Conservation (phyloP, 2,797 vertebrate genomes). For the Hydrocynus forskahlii region DNA sequence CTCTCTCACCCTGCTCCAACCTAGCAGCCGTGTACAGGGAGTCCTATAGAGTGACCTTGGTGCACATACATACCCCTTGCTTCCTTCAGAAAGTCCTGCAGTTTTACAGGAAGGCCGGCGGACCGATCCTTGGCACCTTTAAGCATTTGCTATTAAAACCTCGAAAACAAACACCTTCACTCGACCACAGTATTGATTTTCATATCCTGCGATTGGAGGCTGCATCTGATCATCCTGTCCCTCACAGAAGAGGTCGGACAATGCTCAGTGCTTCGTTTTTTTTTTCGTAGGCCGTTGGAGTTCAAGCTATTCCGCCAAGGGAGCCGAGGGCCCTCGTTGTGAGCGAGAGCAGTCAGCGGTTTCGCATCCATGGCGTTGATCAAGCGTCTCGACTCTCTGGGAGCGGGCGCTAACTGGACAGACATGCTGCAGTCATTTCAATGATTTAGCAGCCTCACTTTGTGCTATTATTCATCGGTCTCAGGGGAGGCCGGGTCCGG, state of each 20-base stretch:
- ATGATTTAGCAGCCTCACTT: slow-evolving; percentile 77
- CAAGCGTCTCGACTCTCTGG: slow-evolving; percentile 63
- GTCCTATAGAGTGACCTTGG: slow-evolving; percentile 68
- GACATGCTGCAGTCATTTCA: slow-evolving; percentile 71
- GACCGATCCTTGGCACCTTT: neutral
- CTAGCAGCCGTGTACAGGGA: slow-evolving; percentile 58
- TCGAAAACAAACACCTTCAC: neutral
- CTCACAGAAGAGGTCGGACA: slow-evolving; percentile 40
- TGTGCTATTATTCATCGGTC: slow-evolving; percentile 81
- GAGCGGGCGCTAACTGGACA: slow-evolving; percentile 59
- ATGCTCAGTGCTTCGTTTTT: slow-evolving; percentile 42
- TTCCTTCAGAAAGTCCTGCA: slow-evolving; percentile 43
- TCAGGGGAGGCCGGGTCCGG: slow-evolving; percentile 72
- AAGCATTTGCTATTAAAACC: neutral
- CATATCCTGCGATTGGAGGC: slow-evolving; percentile 25
- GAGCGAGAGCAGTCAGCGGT: slow-evolving; percentile 38
- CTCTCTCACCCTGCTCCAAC: slow-evolving; percentile 26
- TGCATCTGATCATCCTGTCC: slow-evolving; percentile 47
- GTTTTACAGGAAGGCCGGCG: neutral
- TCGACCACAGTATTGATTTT: slow-evolving; percentile 1
- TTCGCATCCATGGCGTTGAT: slow-evolving; percentile 69
- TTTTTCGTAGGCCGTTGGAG: slow-evolving; percentile 41
- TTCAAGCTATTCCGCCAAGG: slow-evolving; percentile 57
- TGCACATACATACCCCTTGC: slow-evolving; percentile 52
- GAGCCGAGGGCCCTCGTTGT: slow-evolving; percentile 41